Evolutionary conservation across 2,113 vertebrate genomes (phyloP).

Genomic region (Hucho hucho): DNA sequence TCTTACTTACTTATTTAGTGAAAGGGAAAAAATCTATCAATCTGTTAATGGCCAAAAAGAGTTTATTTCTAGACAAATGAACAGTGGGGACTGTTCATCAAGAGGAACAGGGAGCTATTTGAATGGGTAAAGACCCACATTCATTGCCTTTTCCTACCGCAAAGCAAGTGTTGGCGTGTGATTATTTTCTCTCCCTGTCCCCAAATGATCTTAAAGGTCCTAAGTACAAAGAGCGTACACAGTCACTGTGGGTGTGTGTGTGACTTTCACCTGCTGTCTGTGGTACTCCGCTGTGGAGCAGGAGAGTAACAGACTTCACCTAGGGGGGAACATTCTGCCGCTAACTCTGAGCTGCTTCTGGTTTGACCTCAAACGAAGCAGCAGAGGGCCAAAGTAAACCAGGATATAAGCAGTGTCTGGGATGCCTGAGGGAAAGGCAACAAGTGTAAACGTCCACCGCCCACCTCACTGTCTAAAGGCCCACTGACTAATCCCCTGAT

Average conservation of each 20-base stretch:
- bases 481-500: slow-evolving; percentile 62
- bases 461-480: slow-evolving; percentile 54
- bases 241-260: neutral
- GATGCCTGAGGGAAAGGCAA: slow-evolving; percentile 56
- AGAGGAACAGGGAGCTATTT: neutral
- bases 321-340: slow-evolving; percentile 45
- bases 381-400: slow-evolving; percentile 64
- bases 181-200: slow-evolving; percentile 11
- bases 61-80: neutral
- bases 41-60: neutral
- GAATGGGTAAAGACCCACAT: neutral
- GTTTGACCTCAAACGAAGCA: slow-evolving; percentile 57
- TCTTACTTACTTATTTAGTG: neutral
- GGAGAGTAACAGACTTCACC: slow-evolving; percentile 11
- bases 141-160: neutral
- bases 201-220: slow-evolving; percentile 1
- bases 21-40: neutral
- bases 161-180: slow-evolving; percentile 2
- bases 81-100: neutral
- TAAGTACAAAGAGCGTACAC: neutral
- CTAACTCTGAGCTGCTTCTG: slow-evolving; percentile 55
- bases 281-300: neutral
- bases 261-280: neutral
- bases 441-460: slow-evolving; percentile 46
- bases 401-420: slow-evolving; percentile 59